Evolutionary conservation across 2,113 vertebrate species (phyloP).

Genomic region (Hippocampus guttulatus): DNA sequence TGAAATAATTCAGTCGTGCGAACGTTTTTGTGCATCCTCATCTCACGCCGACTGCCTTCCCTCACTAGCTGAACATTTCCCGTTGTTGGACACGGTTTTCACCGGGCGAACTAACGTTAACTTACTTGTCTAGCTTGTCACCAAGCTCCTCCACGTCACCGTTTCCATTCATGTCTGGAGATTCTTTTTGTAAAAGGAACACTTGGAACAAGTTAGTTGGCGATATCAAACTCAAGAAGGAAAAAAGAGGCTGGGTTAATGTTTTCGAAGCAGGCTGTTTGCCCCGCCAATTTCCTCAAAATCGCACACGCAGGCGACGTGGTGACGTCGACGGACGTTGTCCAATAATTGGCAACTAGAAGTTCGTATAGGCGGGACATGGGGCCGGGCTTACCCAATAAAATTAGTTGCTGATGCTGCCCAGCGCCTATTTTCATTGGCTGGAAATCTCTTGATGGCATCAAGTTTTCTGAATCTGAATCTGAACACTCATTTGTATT

Average conservation of each 20-base stretch:
- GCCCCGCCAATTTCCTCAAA: conserved; percentile 1
- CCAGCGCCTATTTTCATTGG: too few relatives aligned
- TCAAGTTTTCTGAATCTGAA: too few relatives aligned
- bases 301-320: not conserved
- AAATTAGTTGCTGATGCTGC: not conserved
- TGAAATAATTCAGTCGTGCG: too few relatives aligned
- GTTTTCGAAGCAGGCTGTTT: not conserved
- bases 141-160: not conserved
- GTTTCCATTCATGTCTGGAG: not conserved
- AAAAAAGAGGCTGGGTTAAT: not conserved
- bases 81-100: not conserved
- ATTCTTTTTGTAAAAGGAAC: not conserved
- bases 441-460: too few relatives aligned
- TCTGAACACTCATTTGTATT: too few relatives aligned
- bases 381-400: not conserved
- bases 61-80: not conserved
- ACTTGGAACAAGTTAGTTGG: not conserved
- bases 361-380: not conserved
- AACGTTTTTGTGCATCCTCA: too few relatives aligned
- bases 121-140: not conserved
- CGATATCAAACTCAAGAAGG: not conserved
- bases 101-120: not conserved
- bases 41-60: too few relatives aligned
- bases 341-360: not conserved
- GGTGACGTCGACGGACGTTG: not conserved